Conservation (phyloP, 2,888 invertebrate species). For the Cheiracanthium punctorium region DNA sequence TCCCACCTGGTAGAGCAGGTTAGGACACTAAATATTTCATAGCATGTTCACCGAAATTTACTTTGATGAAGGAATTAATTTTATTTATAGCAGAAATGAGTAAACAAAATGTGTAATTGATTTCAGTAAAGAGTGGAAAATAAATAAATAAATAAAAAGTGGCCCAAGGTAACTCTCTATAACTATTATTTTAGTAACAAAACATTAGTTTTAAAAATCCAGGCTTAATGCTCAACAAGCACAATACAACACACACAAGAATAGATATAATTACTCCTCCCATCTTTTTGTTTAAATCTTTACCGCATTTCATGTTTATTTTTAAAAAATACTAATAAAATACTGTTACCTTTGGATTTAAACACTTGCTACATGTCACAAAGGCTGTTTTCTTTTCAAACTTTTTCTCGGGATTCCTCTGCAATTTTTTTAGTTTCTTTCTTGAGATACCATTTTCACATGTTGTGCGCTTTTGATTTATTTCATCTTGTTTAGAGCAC, state of each 20-base stretch:
- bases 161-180: too few species aligned
- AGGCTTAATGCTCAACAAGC: neutral
- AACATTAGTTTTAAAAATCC: neutral
- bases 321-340: neutral
- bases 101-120: too few species aligned
- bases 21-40: too few species aligned
- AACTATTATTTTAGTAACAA: neutral
- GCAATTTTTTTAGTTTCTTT: slow-evolving; percentile 89
- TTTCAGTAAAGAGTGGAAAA: too few species aligned
- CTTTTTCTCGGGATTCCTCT: slow-evolving; percentile 83
- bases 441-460: slow-evolving; percentile 79
- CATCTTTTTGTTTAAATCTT: neutral
- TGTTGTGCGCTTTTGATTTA: slow-evolving; percentile 22
- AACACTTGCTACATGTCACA: slow-evolving; percentile 67
- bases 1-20: too few species aligned
- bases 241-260: neutral
- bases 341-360: slow-evolving; percentile 68
- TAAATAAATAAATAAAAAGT: too few species aligned
- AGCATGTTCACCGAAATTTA: too few species aligned
- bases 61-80: too few species aligned
- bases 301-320: neutral
- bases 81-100: too few species aligned
- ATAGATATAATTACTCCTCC: neutral
- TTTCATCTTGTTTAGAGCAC: neutral
- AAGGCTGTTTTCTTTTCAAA: slow-evolving; percentile 53